Evolutionary conservation across 1,140 invertebrate genomes (phyloP).

Genomic region (Zaprionus gabonicus): DNA sequence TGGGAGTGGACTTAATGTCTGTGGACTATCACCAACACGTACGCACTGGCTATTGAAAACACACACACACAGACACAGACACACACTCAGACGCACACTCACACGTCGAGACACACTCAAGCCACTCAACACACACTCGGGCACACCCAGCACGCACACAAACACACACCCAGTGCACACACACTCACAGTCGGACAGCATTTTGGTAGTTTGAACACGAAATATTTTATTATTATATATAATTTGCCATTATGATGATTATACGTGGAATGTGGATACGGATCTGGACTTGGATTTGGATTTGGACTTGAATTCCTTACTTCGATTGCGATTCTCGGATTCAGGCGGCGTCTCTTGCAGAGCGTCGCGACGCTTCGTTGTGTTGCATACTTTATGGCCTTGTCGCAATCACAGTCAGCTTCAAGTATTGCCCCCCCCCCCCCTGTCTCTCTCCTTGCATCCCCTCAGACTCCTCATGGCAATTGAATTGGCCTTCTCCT

Average conservation of each 20-base stretch:
- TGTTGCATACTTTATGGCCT: conserved; percentile 77
- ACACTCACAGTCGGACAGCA: conserved; percentile 10
- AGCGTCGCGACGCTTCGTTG: conserved; percentile 15
- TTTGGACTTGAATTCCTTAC: conserved; percentile 1
- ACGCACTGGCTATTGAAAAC: conserved; percentile 65
- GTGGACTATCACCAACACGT: conserved; percentile 59
- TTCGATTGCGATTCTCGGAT: conserved; percentile 39
- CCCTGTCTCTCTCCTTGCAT: background rate
- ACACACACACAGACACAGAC: conserved; percentile 12
- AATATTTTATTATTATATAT: conserved; percentile 83
- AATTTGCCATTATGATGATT: conserved; percentile 83
- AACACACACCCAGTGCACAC: too few species aligned
- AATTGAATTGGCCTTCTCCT: conserved; percentile 20
- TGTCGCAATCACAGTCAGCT: conserved; percentile 58
- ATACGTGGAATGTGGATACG: conserved; percentile 57
- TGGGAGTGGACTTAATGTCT: conserved; percentile 27
- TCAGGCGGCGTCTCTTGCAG: conserved; percentile 49
- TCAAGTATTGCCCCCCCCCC: background rate
- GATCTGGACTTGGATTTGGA: conserved; percentile 32
- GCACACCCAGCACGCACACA: too few species aligned
- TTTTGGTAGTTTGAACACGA: conserved; percentile 78
- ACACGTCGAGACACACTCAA: conserved; percentile 9
- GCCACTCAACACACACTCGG: conserved; percentile 17
- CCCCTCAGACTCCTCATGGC: background rate
- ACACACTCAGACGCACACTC: conserved; percentile 7